Base-by-base conservation (phyloP, 2,797 vertebrate genomes). In the Ambastaia sidthimunki region DNA sequence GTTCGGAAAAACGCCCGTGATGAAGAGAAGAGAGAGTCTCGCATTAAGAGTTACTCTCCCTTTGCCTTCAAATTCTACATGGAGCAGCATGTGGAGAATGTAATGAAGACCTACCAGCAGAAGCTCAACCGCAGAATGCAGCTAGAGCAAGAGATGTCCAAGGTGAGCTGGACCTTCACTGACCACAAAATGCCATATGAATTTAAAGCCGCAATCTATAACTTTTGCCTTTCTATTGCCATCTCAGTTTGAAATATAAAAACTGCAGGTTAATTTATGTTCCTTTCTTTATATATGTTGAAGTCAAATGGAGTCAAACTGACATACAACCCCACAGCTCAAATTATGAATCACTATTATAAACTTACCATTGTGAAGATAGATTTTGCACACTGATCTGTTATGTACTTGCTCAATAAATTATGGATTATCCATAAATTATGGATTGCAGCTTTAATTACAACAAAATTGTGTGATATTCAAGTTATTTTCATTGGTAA, bases 61-160 rank as follows among this genome's bases (percentile, higher is more conserved):
- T 98, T 96, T 21, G 98, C 98, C 31, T 99, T 98, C 85, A 99
- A 99, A 88, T 99, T 99, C 90, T 99, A 98, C 90, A 99, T 99
- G 98, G 98, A 99, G 86, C 98, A 99, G 84, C 98, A 99, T 23
- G 95, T 99, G 74, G 98, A 99, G 89, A 99, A 99, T 0, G 95
- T 99, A 86, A 95, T 99, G 89, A 99, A 99, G 90, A 99, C 96
- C 68, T 94, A 99, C 91, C 97, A 98, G 89, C 98, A 99, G 90
- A 99, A 98, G 87, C 93, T 99, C 59, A 97, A 95, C 88, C 95
- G 98, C 68, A 91, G 98, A 80, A 87, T 98, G 65, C 98, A 99
- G 82, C 69, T 99, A 90, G 98, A 99, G 68, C 97, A 99, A 85
- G 98, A 99, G 92, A 99, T 99, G 98, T 97, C 97, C 23, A 97